phyloP scores from a whole-genome alignment of 1,140 invertebrate genomes.

The Mylabris phalerata region DNA sequence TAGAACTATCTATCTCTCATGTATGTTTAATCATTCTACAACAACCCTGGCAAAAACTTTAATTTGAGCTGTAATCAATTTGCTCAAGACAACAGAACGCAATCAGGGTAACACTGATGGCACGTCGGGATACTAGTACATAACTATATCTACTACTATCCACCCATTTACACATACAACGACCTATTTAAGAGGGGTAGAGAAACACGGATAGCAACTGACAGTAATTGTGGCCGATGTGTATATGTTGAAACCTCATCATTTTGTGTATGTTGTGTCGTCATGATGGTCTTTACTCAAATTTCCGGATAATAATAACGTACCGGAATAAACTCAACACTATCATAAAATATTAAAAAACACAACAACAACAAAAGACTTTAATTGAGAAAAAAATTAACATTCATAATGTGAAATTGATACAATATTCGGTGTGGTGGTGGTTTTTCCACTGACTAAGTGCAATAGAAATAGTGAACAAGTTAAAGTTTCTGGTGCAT shows the following conservation, averaged over 20 bases:
- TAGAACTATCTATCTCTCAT: constrained; percentile 7
- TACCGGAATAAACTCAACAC: too few relatives aligned
- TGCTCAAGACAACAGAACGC: constrained; percentile 39
- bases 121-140: neutral
- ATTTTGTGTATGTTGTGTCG: too few relatives aligned
- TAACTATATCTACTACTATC: too few relatives aligned
- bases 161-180: too few relatives aligned
- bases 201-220: neutral
- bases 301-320: neutral
- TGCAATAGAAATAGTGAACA: too few relatives aligned
- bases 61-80: constrained; percentile 40
- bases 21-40: constrained; percentile 33
- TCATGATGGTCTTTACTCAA: neutral
- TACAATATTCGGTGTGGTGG: constrained; percentile 19
- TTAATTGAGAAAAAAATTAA: too few relatives aligned
- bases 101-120: constrained; percentile 28
- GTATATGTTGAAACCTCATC: constrained; percentile 14
- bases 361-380: too few relatives aligned
- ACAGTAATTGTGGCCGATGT: constrained; percentile 13
- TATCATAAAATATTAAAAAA: too few relatives aligned
- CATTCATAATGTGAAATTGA: constrained; percentile 13
- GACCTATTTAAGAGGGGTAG: neutral
- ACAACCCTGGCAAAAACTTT: constrained; percentile 33
- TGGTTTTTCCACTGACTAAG: too few relatives aligned
- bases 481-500: constrained; percentile 5